A percentile compares a stretch with the other conserved stretches of the same genome.
Conservation (phyloP, 2,888 invertebrate species). For the Andrena praecox region DNA sequence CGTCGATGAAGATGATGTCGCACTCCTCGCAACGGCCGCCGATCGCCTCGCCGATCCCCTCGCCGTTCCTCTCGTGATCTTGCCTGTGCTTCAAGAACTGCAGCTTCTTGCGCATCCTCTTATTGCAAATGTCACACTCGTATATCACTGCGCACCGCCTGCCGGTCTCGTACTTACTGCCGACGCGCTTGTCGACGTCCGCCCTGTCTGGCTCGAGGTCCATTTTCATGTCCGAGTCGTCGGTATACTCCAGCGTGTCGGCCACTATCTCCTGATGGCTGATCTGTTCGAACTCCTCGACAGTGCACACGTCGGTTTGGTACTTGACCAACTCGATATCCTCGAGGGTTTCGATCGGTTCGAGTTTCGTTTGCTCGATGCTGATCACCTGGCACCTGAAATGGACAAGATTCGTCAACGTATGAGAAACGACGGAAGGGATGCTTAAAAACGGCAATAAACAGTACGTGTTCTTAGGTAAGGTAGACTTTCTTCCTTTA, state of each 20-base stretch:
- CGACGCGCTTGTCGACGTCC: not conserved
- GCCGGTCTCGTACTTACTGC: conserved; percentile 1
- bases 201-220: not conserved
- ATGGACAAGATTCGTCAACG: conserved; percentile 62
- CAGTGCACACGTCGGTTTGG: conserved; percentile 48
- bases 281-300: conserved; percentile 62
- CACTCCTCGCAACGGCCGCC: conserved; percentile 84
- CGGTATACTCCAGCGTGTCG: conserved; percentile 43
- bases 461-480: conserved; percentile 29
- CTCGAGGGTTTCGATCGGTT: conserved; percentile 48
- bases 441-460: conserved; percentile 29
- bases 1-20: conserved; percentile 85
- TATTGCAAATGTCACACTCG: conserved; percentile 74
- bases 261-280: conserved; percentile 60
- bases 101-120: conserved; percentile 67
- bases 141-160: conserved; percentile 56
- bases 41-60: conserved; percentile 15
- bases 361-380: conserved; percentile 42
- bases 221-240: conserved; percentile 20
- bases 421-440: conserved; percentile 31
- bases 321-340: conserved; percentile 59
- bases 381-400: conserved; percentile 64
- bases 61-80: conserved; percentile 68
- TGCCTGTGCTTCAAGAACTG: conserved; percentile 70
- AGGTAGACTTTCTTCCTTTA: conserved; percentile 32